phyloP scores from a whole-genome alignment of 2,888 invertebrate species.

The Pseudoips prasinana region DNA sequence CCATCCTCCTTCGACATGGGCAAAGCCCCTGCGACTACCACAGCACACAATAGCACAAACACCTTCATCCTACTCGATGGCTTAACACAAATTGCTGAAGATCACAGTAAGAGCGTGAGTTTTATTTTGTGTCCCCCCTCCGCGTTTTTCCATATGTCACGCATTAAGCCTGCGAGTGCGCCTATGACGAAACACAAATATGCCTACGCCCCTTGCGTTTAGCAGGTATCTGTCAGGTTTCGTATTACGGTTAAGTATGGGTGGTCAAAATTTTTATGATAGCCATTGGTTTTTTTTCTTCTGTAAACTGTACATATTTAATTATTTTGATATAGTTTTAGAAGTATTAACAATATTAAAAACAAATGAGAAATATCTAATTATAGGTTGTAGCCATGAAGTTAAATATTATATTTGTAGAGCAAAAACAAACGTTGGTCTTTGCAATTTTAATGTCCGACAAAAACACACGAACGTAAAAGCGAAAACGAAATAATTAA shows the following conservation, averaged over 20 bases:
- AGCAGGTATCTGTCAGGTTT: conserved; percentile 54
- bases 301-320: too few relatives aligned
- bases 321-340: too few relatives aligned
- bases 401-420: too few relatives aligned
- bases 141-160: conserved; percentile 67
- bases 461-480: too few relatives aligned
- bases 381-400: too few relatives aligned
- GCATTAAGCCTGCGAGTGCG: conserved; percentile 35
- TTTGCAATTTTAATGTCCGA: too few relatives aligned
- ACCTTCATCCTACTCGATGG: conserved; percentile 67
- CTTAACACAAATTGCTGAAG: conserved; percentile 69
- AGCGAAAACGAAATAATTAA: too few relatives aligned
- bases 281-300: too few relatives aligned
- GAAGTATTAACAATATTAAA: too few relatives aligned
- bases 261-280: conserved; percentile 17
- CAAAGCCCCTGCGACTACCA: conserved; percentile 58
- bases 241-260: conserved; percentile 32
- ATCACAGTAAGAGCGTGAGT: conserved; percentile 57
- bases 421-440: too few relatives aligned
- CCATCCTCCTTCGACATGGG: conserved; percentile 69
- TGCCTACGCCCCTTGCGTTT: conserved; percentile 38
- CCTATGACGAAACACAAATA: conserved; percentile 57
- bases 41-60: conserved; percentile 56
- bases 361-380: too few relatives aligned
- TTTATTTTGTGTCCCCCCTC: conserved; percentile 73